phyloP scores from a whole-genome alignment of 2,888 invertebrate species.

The Patella ulyssiponensis region DNA sequence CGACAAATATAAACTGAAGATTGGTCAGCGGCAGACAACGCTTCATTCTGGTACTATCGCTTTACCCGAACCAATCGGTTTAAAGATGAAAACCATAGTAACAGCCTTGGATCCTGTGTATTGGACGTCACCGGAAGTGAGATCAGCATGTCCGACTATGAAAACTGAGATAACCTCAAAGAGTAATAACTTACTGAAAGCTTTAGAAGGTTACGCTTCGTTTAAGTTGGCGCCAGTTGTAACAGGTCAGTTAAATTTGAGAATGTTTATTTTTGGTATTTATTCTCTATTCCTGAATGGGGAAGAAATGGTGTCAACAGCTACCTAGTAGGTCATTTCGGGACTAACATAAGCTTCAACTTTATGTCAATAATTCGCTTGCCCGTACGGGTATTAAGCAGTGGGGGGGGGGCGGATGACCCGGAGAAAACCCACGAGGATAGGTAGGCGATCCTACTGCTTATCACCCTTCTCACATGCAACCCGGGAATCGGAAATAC shows the following conservation, averaged over 20 bases:
- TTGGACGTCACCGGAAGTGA: slow-evolving; percentile 11
- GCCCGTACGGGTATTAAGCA: too few relatives aligned
- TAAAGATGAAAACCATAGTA: not conserved
- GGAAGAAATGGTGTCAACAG: too few relatives aligned
- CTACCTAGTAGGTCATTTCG: too few relatives aligned
- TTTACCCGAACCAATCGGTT: slow-evolving; percentile 34
- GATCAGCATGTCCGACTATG: not conserved
- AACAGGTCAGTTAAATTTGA: slow-evolving; percentile 8
- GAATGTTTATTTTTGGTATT: too few relatives aligned
- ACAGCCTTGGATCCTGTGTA: slow-evolving; percentile 20
- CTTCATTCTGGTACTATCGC: slow-evolving; percentile 27
- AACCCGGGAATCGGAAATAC: too few relatives aligned
- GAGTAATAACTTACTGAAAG: slow-evolving; percentile 15
- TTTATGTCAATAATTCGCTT: too few relatives aligned
- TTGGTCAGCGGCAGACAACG: slow-evolving; percentile 27
- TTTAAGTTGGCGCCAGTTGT: slow-evolving; percentile 24
- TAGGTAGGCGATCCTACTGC: too few relatives aligned
- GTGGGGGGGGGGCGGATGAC: too few relatives aligned
- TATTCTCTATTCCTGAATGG: too few relatives aligned
- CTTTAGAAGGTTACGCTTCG: slow-evolving; percentile 19
- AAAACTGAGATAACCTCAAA: not conserved
- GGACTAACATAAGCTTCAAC: too few relatives aligned
- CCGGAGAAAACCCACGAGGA: too few relatives aligned
- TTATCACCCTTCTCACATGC: too few relatives aligned
- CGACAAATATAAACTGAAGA: slow-evolving; percentile 21